Evolutionary conservation across 2,888 invertebrate genomes (phyloP), one percentile per base, ranked within the genome.

Genomic region (Adelognathus sp.): DNA sequence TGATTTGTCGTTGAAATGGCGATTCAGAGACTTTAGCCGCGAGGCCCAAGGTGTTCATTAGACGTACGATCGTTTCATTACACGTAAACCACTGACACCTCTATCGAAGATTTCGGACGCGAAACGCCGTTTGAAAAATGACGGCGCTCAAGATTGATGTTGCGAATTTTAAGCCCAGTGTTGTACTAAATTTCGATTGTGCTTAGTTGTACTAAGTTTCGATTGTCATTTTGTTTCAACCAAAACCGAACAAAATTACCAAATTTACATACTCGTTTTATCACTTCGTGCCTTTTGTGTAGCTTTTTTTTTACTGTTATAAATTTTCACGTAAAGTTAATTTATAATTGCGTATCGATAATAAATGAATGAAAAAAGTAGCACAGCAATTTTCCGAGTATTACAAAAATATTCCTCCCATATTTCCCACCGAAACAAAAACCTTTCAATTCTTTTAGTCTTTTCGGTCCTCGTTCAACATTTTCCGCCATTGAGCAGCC

Each of bases 1-100:
- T 78, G 73, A 78, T 73, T 73, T 58, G 27, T 63, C 63, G 33
- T 21, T 73, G 21, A 33, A 52, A 11, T 36, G 24, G 67, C n/a
- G n/a, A n/a, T n/a, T n/a, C n/a, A 41, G 54, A 61, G 24, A 46
- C 54, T 41, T n/a, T 29, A 39, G 39, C 56, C 27, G 29, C 50
- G 29, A 39, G 50, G 29, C 56, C 63, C 67, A 67, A 56, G 61
- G 21, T 41, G 54, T 72, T 52, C 54, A 61, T 24, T 29, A 60
- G 16, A 39, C 3, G 31, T 41, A 54, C 24, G n/a, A 27, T 46
- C 61, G 39, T 52, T 54, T 60, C 36, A 18, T 76, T 46, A 21
- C 33, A 24, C n/a, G 16, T 44, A 16, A 61, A 61, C 9, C 2
- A 27, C 6, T 44, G 33, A 50, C 50, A 33, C n/a, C 3, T 31